Evolutionary conservation across 2,113 vertebrate genomes (phyloP).

Genomic region (Tragelaphus scriptus): DNA sequence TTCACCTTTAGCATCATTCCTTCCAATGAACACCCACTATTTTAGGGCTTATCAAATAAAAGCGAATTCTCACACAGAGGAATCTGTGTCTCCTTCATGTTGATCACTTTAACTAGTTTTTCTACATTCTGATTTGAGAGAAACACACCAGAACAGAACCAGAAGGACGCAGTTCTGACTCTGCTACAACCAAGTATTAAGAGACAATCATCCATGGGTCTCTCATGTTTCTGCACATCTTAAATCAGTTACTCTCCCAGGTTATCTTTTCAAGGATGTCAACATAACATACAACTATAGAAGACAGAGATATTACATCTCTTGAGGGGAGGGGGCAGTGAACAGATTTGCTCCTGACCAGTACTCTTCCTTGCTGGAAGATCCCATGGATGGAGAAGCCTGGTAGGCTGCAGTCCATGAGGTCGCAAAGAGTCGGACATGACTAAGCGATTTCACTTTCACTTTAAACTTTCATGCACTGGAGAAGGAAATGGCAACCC

Average conservation of each 20-base stretch:
- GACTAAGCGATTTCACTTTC: too few relatives aligned
- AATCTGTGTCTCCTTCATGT: neutral
- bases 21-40: neutral
- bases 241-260: neutral
- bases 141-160: neutral
- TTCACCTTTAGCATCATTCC: too few relatives aligned
- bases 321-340: rapidly evolving
- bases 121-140: neutral
- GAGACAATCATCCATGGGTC: neutral
- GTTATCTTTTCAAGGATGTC: neutral
- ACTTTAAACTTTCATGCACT: too few relatives aligned
- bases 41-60: neutral
- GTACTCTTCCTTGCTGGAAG: too few relatives aligned
- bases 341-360: neutral
- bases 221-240: neutral
- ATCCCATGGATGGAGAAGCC: too few relatives aligned
- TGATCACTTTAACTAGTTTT: neutral
- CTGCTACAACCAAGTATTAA: neutral
- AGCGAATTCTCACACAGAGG: neutral
- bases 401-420: too few relatives aligned
- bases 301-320: neutral
- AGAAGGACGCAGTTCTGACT: neutral
- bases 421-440: too few relatives aligned
- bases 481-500: too few relatives aligned
- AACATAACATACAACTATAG: neutral